phyloP scores from a whole-genome alignment of 1,140 invertebrate genomes.

The Drosophila biarmipes region DNA sequence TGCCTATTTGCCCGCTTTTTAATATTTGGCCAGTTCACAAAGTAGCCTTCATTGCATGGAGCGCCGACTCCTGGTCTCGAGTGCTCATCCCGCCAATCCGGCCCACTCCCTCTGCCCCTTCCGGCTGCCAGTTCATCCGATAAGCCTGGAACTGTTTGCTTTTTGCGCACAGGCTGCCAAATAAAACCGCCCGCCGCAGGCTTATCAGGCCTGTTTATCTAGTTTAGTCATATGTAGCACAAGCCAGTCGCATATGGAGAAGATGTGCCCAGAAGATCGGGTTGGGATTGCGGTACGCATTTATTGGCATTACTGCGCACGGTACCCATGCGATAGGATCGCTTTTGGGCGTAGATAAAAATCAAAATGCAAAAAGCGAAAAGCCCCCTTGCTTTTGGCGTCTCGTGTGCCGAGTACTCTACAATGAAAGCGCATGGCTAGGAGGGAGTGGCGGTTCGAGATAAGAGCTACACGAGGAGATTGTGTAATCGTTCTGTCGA shows the following conservation, averaged over 20 bases:
- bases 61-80: slow-evolving; percentile 15
- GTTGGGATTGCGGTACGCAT: slow-evolving; percentile 14
- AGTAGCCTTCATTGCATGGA: slow-evolving; percentile 2
- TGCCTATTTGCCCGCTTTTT: not conserved
- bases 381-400: slow-evolving; percentile 54
- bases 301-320: slow-evolving; percentile 40
- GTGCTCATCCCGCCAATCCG: not conserved
- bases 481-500: slow-evolving; percentile 47
- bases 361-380: slow-evolving; percentile 35
- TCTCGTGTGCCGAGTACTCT: slow-evolving; percentile 61
- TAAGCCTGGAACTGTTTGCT: slow-evolving; percentile 48
- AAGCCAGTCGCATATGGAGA: slow-evolving; percentile 12
- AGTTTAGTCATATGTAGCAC: slow-evolving; percentile 22
- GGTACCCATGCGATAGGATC: slow-evolving; percentile 25
- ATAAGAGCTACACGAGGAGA: slow-evolving; percentile 42
- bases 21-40: slow-evolving; percentile 21
- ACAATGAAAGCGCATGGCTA: not conserved
- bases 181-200: slow-evolving; percentile 32
- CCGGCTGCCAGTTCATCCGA: slow-evolving; percentile 25
- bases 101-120: not conserved
- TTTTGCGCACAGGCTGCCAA: slow-evolving; percentile 63
- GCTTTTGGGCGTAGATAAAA: slow-evolving; percentile 33
- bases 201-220: slow-evolving; percentile 55
- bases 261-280: slow-evolving; percentile 21
- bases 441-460: slow-evolving; percentile 10